Evolutionary conservation across 2,113 vertebrate genomes (phyloP).

Genomic region (Pangasianodon gigas): DNA sequence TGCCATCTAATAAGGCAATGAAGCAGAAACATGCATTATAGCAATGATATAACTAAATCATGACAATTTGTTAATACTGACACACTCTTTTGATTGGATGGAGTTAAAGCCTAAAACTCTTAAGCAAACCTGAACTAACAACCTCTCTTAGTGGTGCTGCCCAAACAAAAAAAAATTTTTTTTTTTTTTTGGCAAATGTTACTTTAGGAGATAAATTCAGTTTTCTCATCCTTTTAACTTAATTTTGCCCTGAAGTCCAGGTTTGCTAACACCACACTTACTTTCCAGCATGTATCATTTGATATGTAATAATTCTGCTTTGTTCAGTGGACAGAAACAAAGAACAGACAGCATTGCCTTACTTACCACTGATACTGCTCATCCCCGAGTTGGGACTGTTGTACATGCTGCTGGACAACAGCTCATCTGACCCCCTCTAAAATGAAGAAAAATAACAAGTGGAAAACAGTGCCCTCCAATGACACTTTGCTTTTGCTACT

Average conservation of each 20-base stretch:
- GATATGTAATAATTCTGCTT: constrained; percentile 18
- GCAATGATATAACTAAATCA: background rate
- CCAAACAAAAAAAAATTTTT: background rate
- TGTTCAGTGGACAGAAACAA: background rate
- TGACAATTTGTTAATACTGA: background rate
- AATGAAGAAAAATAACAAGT: constrained; percentile 52
- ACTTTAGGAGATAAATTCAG: background rate
- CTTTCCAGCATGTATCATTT: constrained; percentile 50
- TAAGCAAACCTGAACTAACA: background rate
- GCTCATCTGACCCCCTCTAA: constrained; percentile 97
- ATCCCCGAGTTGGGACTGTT: constrained; percentile 92
- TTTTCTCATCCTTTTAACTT: background rate
- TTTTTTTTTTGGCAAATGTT: background rate
- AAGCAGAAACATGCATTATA: background rate
- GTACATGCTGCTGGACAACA: constrained; percentile 93
- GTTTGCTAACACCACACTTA: constrained; percentile 20
- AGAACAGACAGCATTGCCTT: constrained; percentile 13
- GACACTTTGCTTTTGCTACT: constrained; percentile 49
- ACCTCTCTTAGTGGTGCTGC: background rate
- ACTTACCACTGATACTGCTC: constrained; percentile 95
- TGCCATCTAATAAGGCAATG: constrained; percentile 65
- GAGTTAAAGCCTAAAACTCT: background rate
- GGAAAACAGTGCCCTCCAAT: constrained; percentile 29
- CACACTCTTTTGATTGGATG: background rate
- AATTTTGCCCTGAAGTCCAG: background rate